These are phyloP conservation scores for Buathra laborator DNA, from an alignment of 2,888 invertebrate species.

Conservation along the genomic window DNA sequence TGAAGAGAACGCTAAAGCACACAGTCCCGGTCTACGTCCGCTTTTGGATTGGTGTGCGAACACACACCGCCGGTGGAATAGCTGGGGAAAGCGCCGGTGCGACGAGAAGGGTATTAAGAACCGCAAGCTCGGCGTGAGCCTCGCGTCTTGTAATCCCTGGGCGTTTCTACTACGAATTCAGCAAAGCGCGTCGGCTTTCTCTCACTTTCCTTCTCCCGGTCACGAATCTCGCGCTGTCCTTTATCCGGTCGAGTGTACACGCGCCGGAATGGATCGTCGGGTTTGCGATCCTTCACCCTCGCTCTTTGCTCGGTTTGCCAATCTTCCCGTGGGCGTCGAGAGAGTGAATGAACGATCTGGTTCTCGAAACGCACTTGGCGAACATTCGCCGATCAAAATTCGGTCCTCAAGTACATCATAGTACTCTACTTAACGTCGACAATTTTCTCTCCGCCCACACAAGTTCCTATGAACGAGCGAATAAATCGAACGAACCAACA, in stretches of 20 bases:
- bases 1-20: background rate
- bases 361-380: constrained; percentile 16
- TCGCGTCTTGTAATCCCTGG: constrained; percentile 46
- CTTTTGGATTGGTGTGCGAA: constrained; percentile 5
- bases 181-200: constrained; percentile 15
- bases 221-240: constrained; percentile 13
- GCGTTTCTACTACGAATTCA: constrained; percentile 21
- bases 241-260: constrained; percentile 30
- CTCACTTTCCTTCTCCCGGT: constrained; percentile 21
- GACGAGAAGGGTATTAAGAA: constrained; percentile 47
- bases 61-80: background rate
- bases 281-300: constrained; percentile 1
- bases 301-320: background rate
- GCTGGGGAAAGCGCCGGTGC: constrained; percentile 6
- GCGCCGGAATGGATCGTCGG: constrained; percentile 16
- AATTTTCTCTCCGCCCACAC: constrained; percentile 6
- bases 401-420: background rate
- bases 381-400: constrained; percentile 13
- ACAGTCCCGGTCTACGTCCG: background rate
- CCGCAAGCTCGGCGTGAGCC: constrained; percentile 47
- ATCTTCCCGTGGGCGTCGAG: background rate
- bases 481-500: no score
- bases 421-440: constrained; percentile 13
- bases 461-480: no score
- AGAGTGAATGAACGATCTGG: constrained; percentile 5